These are phyloP conservation scores for Uloborus plumipes DNA, from an alignment of 2,888 invertebrate genomes.

Conservation along the genomic window DNA sequence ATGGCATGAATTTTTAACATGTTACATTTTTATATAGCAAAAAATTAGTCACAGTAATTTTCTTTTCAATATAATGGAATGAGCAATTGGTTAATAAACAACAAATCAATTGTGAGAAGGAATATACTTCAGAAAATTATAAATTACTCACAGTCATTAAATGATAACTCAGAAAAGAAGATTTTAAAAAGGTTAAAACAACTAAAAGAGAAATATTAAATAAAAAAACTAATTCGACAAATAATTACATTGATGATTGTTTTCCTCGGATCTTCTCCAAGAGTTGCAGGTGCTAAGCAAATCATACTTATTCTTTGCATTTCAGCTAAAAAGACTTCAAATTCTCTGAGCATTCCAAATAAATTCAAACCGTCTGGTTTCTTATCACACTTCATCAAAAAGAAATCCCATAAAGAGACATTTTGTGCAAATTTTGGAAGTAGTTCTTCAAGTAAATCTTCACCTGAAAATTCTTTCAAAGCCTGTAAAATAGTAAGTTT, in stretches of 20 bases:
- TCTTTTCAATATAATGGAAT: too few species aligned
- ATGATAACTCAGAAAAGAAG: not conserved
- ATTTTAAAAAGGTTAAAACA: not conserved
- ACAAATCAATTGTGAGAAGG: not conserved
- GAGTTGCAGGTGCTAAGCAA: slow-evolving; percentile 64
- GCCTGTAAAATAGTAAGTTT: slow-evolving; percentile 60
- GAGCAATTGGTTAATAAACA: too few species aligned
- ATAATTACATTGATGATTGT: slow-evolving; percentile 51
- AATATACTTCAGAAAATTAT: not conserved
- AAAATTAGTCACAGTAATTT: too few species aligned
- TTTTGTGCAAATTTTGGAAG: slow-evolving; percentile 72
- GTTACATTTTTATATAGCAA: too few species aligned
- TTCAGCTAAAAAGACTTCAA: slow-evolving; percentile 67
- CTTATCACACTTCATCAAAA: slow-evolving; percentile 72
- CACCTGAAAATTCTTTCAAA: slow-evolving; percentile 69
- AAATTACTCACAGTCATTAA: not conserved
- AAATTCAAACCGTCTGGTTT: slow-evolving; percentile 66
- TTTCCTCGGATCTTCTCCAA: slow-evolving; percentile 29
- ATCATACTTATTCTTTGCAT: slow-evolving; percentile 66
- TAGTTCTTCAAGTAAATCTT: slow-evolving; percentile 73
- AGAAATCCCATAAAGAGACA: slow-evolving; percentile 73
- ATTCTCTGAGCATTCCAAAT: slow-evolving; percentile 66
- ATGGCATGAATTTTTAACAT: too few species aligned
- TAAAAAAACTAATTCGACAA: not conserved
- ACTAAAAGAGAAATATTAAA: not conserved